A percentile compares a stretch with the other conserved stretches of the same genome.
Conservation (phyloP, 2,113 vertebrate species). For the Gasterosteus aculeatus region DNA sequence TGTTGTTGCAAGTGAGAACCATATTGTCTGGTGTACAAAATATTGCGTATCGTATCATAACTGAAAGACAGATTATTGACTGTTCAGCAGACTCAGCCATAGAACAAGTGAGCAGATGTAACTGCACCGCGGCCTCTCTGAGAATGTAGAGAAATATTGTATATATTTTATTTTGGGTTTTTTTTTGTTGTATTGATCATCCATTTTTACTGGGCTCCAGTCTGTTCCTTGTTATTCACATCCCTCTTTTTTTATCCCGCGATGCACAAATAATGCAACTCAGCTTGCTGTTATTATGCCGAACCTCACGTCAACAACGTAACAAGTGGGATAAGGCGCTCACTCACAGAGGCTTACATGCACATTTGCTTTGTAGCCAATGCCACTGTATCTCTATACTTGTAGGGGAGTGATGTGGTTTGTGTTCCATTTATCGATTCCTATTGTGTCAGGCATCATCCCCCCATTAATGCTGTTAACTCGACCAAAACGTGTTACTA, state of each 20-base stretch:
- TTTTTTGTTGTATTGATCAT: conserved; percentile 4
- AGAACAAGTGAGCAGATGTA: background rate
- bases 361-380: conserved; percentile 11
- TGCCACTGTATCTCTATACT: conserved; percentile 6
- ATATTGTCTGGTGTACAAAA: background rate
- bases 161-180: background rate
- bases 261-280: conserved; percentile 22
- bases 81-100: conserved; percentile 10
- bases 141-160: background rate
- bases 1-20: background rate
- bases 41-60: background rate
- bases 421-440: conserved; percentile 33
- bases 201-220: conserved; percentile 3
- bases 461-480: conserved; percentile 32
- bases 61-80: conserved; percentile 1
- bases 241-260: conserved; percentile 16
- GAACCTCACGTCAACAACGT: conserved; percentile 27
- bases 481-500: conserved; percentile 39
- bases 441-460: conserved; percentile 32
- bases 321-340: conserved; percentile 2
- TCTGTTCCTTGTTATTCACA: conserved; percentile 7
- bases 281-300: conserved; percentile 14
- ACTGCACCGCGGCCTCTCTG: conserved; percentile 13
- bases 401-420: conserved; percentile 11
- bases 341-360: conserved; percentile 15